Percentiles rank a stretch among this genome's conserved stretches.
phyloP scores from a whole-genome alignment of 1,140 invertebrate genomes.

The Drosophila trapezifrons region DNA sequence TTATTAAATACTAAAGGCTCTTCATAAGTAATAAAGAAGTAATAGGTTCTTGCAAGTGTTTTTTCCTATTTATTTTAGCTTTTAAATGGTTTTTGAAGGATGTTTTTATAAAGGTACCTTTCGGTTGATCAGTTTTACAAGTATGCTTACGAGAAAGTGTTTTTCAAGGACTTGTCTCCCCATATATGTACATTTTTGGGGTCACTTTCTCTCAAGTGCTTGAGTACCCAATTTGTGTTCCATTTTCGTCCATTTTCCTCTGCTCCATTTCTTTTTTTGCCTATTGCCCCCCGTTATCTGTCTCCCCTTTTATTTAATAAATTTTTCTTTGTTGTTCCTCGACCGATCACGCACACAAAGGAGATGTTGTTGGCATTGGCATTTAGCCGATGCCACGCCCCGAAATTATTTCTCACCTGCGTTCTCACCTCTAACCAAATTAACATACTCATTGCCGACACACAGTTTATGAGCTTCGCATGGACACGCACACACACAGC shows the following conservation, averaged over 20 bases:
- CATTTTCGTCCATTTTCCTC: background rate
- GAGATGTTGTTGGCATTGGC: slow-evolving; percentile 21
- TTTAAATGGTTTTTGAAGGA: too few relatives aligned
- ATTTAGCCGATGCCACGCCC: slow-evolving; percentile 45
- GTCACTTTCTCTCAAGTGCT: background rate
- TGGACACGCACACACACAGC: slow-evolving; percentile 24
- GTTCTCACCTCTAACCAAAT: slow-evolving; percentile 55
- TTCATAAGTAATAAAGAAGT: background rate
- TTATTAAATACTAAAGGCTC: background rate
- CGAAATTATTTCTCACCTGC: slow-evolving; percentile 53
- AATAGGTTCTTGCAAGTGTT: too few relatives aligned
- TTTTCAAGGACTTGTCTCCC: background rate
- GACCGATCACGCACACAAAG: slow-evolving; percentile 30
- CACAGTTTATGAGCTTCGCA: slow-evolving; percentile 61
- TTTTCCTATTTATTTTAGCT: too few relatives aligned
- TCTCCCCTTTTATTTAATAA: slow-evolving; percentile 11
- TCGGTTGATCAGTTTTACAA: background rate
- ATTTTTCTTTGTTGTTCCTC: background rate
- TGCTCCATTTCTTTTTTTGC: background rate
- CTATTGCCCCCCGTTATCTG: background rate
- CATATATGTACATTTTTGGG: too few relatives aligned
- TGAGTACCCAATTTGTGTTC: background rate
- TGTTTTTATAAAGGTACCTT: too few relatives aligned
- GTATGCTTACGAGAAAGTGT: too few relatives aligned
- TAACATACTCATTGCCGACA: slow-evolving; percentile 69